Conservation (phyloP, 2,113 vertebrate genomes). For the Oreochromis aureus region DNA sequence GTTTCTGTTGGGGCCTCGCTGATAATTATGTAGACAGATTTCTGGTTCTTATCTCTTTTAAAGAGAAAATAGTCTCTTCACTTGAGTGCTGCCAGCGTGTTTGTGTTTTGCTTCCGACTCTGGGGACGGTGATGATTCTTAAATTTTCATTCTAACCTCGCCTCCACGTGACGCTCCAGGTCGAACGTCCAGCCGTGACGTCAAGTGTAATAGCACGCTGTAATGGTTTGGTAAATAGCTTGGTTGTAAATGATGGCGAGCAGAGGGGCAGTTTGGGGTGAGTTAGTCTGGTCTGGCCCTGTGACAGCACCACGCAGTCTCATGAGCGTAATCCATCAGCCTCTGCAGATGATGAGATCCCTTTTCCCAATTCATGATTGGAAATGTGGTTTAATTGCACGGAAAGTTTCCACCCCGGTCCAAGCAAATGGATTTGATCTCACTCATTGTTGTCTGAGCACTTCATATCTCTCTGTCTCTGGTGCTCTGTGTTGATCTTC, state of each 20-base stretch:
- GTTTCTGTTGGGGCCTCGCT: background rate
- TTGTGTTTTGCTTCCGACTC: slow-evolving; percentile 14
- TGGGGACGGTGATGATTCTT: background rate
- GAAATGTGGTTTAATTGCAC: slow-evolving; percentile 42
- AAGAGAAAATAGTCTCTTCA: slow-evolving; percentile 6
- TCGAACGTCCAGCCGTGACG: slow-evolving; percentile 13
- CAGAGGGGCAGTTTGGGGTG: slow-evolving; percentile 10
- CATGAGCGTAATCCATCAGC: slow-evolving; percentile 42
- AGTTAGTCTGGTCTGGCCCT: slow-evolving; percentile 17
- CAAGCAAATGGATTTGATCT: slow-evolving; percentile 31
- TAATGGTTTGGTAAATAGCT: slow-evolving; percentile 43
- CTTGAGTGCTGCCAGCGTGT: background rate
- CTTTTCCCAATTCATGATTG: slow-evolving; percentile 24
- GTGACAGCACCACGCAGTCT: slow-evolving; percentile 15
- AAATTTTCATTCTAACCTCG: slow-evolving; percentile 6
- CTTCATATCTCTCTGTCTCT: slow-evolving; percentile 15
- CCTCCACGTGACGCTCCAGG: slow-evolving; percentile 1
- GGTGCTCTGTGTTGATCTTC: slow-evolving; percentile 25
- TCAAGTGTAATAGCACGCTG: slow-evolving; percentile 19
- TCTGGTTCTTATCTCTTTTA: background rate
- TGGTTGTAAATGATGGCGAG: slow-evolving; percentile 17
- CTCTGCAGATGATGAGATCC: slow-evolving; percentile 35
- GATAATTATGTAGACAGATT: slow-evolving; percentile 10
- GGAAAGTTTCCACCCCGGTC: slow-evolving; percentile 36
- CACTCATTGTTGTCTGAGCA: slow-evolving; percentile 13